These are phyloP conservation scores for Heteropelma amictum DNA, from an alignment of 2,888 invertebrate genomes.

Conservation along the genomic window DNA sequence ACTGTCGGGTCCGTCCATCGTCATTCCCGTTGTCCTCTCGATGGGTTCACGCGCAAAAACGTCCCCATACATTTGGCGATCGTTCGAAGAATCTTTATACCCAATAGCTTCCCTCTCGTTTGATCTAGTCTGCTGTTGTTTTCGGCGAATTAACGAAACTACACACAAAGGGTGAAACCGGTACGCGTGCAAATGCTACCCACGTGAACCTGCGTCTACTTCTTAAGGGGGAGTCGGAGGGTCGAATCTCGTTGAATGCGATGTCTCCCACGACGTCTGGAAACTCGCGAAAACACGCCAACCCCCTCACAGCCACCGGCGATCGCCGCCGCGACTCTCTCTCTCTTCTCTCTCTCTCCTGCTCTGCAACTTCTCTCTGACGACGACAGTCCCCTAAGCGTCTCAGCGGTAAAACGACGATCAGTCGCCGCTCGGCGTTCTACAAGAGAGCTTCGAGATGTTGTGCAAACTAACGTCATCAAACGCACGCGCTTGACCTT, in stretches of 20 bases:
- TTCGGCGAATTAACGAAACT: no score
- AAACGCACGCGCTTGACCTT: conserved; percentile 51
- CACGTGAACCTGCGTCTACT: no score
- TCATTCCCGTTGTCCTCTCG: conserved; percentile 2
- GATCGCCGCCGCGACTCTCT: conserved; percentile 12
- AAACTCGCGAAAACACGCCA: conserved; percentile 32
- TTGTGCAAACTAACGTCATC: conserved; percentile 52
- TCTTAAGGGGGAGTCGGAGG: no score
- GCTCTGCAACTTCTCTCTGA: conserved; percentile 22
- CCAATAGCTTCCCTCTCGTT: no score
- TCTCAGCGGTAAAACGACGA: conserved; percentile 53
- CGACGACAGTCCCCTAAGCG: conserved; percentile 40
- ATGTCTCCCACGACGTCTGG: conserved; percentile 44
- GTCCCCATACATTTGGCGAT: neutral
- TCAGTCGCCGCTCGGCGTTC: conserved; percentile 70
- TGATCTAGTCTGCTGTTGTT: no score
- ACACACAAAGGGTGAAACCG: no score
- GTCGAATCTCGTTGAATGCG: conserved; percentile 10
- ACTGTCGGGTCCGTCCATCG: conserved; percentile 32
- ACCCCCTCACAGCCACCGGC: conserved; percentile 39
- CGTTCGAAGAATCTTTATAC: no score
- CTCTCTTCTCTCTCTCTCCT: conserved; percentile 5
- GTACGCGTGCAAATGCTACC: no score
- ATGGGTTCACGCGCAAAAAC: neutral
- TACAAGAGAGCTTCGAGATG: conserved; percentile 57